Evolutionary conservation across 2,888 invertebrate genomes (phyloP).

Genomic region (Dynastes grantii): DNA sequence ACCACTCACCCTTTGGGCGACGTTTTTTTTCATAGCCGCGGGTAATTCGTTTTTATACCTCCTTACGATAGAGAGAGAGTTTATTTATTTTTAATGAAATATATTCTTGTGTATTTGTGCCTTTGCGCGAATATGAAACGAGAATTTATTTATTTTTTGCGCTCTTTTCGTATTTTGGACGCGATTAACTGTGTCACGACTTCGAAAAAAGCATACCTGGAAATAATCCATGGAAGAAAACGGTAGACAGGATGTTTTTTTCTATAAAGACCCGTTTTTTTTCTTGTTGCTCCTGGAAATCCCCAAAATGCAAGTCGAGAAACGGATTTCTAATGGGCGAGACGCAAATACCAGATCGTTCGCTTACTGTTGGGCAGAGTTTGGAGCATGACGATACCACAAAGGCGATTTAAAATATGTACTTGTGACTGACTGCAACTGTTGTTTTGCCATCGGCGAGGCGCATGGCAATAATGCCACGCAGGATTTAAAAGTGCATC

Average conservation of each 20-base stretch:
- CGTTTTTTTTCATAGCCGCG: constrained; percentile 43
- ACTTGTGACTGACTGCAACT: constrained; percentile 46
- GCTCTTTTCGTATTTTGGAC: constrained; percentile 27
- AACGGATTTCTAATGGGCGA: constrained; percentile 24
- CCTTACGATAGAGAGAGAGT: constrained; percentile 43
- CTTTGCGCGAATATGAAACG: constrained; percentile 36
- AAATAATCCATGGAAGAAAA: constrained; percentile 39
- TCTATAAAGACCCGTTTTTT: constrained; percentile 41
- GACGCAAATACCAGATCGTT: constrained; percentile 37
- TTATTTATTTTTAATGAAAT: constrained; percentile 47
- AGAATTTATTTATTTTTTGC: constrained; percentile 25
- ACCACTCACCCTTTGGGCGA: constrained; percentile 28
- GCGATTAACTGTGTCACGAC: constrained; percentile 34
- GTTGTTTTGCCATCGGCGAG: constrained; percentile 40
- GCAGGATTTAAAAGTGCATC: constrained; percentile 44
- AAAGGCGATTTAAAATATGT: constrained; percentile 46
- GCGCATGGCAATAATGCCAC: constrained; percentile 40
- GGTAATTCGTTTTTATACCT: constrained; percentile 47
- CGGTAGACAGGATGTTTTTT: constrained; percentile 43
- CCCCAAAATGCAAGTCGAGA: constrained; percentile 40
- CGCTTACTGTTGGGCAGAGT: constrained; percentile 3
- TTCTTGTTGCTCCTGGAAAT: neutral
- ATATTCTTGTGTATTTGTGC: constrained; percentile 45
- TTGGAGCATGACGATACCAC: constrained; percentile 36
- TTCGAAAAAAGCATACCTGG: constrained; percentile 38